Base-by-base conservation (phyloP, 2,113 vertebrate genomes). In the Gobio gobio region DNA sequence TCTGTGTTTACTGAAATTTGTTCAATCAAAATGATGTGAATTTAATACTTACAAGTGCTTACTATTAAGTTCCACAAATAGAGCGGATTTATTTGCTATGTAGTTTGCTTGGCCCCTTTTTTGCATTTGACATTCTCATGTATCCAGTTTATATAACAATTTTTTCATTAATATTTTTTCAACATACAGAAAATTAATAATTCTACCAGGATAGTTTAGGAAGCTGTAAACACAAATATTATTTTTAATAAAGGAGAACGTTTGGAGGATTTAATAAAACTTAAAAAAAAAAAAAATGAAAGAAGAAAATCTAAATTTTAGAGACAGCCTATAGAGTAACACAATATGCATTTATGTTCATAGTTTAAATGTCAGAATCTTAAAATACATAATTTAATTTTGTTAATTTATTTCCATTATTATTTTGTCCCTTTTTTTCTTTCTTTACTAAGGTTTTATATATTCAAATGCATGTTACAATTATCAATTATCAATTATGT, bases 1-100 rank as follows among this genome's bases (percentile, higher is more conserved):
- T 45, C 36, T 45, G 20, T 59, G 56, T 79, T 61, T 63, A 79
- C 56, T 45, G 12, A 79, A 12, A n/a, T 20, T 61, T 79, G 36
- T 63, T 43, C n/a, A n/a, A 47, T 7, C 40, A 12, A 26, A 26
- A 47, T 18, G 1, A 20, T 79, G 8, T 63, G 24, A 4, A 79
- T 45, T 16, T 5, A 43, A 58, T 24, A 43, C 22, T 58, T 78
- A 14, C 33, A 59, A 16, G 18, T 78, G 33, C 18, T 45, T 40
- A n/a, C 16, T 10, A 0, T 36, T 79, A 40, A 9, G 20, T 43
- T 63, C 58, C 47, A 47, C 77, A 63, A 26, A 61, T 18, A 26
- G 14, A 26, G 8, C 2, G 26, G 24, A 8, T 5, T 18, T 47
- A 5, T 47, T 63, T 79, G 36, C 40, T 63, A 3, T 63, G 33